These are phyloP conservation scores for Stegophylla sp. DNA, from an alignment of 2,888 invertebrate species.

Conservation along the genomic window DNA sequence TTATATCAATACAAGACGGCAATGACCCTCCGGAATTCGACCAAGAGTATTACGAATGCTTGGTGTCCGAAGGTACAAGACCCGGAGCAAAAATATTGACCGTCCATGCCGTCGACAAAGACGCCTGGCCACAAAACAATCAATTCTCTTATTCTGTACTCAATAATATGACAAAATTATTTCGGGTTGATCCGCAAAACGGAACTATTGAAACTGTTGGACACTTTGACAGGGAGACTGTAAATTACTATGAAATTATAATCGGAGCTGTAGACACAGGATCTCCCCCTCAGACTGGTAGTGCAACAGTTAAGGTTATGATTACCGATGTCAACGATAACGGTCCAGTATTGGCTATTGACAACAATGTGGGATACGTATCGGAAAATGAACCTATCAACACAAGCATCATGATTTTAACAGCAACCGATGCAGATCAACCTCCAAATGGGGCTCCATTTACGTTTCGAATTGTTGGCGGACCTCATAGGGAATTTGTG, in stretches of 20 bases:
- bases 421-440: conserved; percentile 86
- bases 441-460: conserved; percentile 92
- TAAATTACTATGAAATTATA: conserved; percentile 76
- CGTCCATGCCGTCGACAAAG: conserved; percentile 89
- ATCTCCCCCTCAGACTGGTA: conserved; percentile 89
- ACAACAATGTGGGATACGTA: conserved; percentile 77
- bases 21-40: conserved; percentile 94
- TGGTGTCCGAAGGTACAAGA: conserved; percentile 80
- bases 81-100: conserved; percentile 77
- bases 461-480: conserved; percentile 79
- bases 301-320: conserved; percentile 80
- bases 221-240: conserved; percentile 80
- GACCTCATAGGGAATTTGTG: conserved; percentile 78
- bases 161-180: conserved; percentile 80
- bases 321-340: conserved; percentile 92
- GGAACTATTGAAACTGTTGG: conserved; percentile 81
- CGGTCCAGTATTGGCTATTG: conserved; percentile 81
- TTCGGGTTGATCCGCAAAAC: conserved; percentile 83
- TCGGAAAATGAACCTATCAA: conserved; percentile 86
- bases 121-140: conserved; percentile 87
- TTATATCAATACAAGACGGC: conserved; percentile 91
- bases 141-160: conserved; percentile 90
- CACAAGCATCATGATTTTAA: conserved; percentile 82
- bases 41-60: conserved; percentile 78
- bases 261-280: conserved; percentile 90